phyloP scores from a whole-genome alignment of 1,140 invertebrate genomes.

The Meteorus sp. region DNA sequence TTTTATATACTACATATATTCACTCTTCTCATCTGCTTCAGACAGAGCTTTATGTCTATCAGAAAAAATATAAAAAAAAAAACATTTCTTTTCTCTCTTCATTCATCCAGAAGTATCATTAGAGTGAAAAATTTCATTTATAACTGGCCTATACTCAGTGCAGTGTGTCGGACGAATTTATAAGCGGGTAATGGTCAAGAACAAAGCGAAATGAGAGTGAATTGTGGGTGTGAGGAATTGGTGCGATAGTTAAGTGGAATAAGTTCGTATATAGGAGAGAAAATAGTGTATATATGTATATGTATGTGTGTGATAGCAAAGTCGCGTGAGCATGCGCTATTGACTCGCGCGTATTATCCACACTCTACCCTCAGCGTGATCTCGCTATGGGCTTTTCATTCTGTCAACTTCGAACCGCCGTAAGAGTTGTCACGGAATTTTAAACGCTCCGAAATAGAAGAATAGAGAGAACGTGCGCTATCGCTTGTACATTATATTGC shows the following conservation, averaged over 20 bases:
- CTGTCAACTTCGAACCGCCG: neutral
- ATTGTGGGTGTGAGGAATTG: neutral
- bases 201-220: neutral
- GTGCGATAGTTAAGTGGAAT: conserved; percentile 15
- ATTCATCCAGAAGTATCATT: neutral
- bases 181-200: conserved; percentile 6
- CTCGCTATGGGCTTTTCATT: neutral
- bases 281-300: neutral
- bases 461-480: neutral
- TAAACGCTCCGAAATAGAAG: too few species aligned
- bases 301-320: neutral
- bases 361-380: too few species aligned
- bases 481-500: neutral
- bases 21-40: too few species aligned
- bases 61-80: too few species aligned
- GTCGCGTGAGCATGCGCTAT: neutral
- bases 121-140: neutral
- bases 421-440: neutral
- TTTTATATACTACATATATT: too few species aligned
- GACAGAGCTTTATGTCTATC: too few species aligned
- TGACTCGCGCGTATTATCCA: neutral
- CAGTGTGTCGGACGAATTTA: neutral
- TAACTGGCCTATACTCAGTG: too few species aligned
- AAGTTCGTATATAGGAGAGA: neutral
- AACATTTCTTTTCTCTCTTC: neutral